phyloP scores from a whole-genome alignment of 2,113 vertebrate species.

The Brienomyrus brachyistius region DNA sequence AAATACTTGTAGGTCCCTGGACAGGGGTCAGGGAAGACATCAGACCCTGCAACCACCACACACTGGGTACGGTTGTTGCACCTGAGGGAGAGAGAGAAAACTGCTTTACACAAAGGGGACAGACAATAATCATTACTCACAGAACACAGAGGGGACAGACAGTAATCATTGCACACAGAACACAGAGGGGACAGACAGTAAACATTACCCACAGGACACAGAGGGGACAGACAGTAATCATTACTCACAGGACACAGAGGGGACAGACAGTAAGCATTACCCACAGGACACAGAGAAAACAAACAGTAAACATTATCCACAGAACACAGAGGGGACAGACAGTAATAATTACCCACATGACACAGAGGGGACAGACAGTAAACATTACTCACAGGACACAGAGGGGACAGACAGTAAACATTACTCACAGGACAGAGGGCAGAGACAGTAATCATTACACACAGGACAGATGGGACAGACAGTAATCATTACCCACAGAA shows the following conservation, averaged over 20 bases:
- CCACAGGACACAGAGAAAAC: background rate
- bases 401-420: background rate
- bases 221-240: background rate
- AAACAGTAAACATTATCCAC: too few relatives aligned
- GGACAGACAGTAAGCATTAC: background rate
- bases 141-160: background rate
- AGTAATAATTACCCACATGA: too few relatives aligned
- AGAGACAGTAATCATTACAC: too few relatives aligned
- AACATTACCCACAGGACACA: background rate
- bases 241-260: background rate
- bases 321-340: too few relatives aligned
- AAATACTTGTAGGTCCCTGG: conserved; percentile 90
- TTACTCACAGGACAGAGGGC: too few relatives aligned
- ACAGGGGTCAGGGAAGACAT: conserved; percentile 85
- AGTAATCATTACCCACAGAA: too few relatives aligned
- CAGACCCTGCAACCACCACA: conserved; percentile 81
- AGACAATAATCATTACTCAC: background rate
- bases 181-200: background rate
- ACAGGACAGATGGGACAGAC: too few relatives aligned
- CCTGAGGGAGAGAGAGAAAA: conserved; percentile 46
- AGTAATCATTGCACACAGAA: background rate
- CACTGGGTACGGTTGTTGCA: conserved; percentile 90
- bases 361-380: too few relatives aligned
- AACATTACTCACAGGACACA: too few relatives aligned
- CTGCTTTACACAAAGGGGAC: background rate